A percentile compares a stretch with the other conserved stretches of the same genome.
These are phyloP conservation scores for Muschampia plurimacula DNA, from an alignment of 2,888 invertebrate genomes.

Conservation along the genomic window DNA sequence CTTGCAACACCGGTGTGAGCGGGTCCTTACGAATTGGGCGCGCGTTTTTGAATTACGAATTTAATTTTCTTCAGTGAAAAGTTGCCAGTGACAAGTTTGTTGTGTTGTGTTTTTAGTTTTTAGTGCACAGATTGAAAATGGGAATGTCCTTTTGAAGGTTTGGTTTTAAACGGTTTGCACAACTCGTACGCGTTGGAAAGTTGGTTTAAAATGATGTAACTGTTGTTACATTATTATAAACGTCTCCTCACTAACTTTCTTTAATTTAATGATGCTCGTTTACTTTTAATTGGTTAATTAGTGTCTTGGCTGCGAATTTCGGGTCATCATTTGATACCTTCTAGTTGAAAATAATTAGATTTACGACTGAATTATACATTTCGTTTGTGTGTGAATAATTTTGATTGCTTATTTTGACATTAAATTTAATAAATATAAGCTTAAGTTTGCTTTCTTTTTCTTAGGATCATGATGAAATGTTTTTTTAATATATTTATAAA, in stretches of 20 bases:
- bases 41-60: conserved; percentile 64
- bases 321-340: conserved; percentile 15
- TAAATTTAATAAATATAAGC: neutral
- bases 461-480: neutral
- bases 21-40: conserved; percentile 79
- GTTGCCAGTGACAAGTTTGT: conserved; percentile 51
- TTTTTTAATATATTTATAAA: neutral
- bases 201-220: conserved; percentile 51
- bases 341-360: conserved; percentile 31
- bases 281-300: conserved; percentile 37
- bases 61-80: conserved; percentile 48
- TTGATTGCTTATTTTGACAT: neutral
- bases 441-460: neutral
- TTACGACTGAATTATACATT: conserved; percentile 18
- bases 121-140: conserved; percentile 40
- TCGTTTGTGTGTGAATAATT: conserved; percentile 9
- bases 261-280: conserved; percentile 34
- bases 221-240: conserved; percentile 35
- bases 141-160: conserved; percentile 50
- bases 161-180: conserved; percentile 49
- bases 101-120: conserved; percentile 50
- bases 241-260: conserved; percentile 33
- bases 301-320: conserved; percentile 31
- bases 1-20: conserved; percentile 81
- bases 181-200: conserved; percentile 48